A percentile compares a stretch with the other conserved stretches of the same genome.
Conservation (phyloP, 1,140 invertebrate genomes). For the Scaptomyza montana region DNA sequence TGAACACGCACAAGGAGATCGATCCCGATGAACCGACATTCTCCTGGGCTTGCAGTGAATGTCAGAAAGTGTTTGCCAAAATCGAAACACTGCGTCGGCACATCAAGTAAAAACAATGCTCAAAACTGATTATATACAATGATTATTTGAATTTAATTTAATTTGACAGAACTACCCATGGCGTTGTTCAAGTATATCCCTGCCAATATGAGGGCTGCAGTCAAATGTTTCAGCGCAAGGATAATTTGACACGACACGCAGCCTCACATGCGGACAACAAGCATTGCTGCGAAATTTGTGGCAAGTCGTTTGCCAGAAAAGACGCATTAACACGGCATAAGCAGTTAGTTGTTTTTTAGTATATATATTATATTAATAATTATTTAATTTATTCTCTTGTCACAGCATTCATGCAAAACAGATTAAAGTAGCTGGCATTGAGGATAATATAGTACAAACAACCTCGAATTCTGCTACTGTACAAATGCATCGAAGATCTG, state of each 20-base stretch:
- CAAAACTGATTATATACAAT: too few relatives aligned
- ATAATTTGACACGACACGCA: constrained; percentile 26
- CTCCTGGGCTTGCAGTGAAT: constrained; percentile 30
- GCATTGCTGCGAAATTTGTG: constrained; percentile 31
- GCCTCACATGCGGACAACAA: constrained; percentile 30
- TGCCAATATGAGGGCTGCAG: constrained; percentile 29
- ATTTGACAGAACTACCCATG: constrained; percentile 25
- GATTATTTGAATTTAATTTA: neutral
- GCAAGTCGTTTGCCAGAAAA: constrained; percentile 38
- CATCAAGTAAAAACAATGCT: constrained; percentile 6
- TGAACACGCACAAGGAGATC: constrained; percentile 15
- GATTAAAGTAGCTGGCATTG: neutral
- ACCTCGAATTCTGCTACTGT: neutral
- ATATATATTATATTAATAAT: neutral
- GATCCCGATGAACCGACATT: constrained; percentile 19
- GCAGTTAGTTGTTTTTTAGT: neutral
- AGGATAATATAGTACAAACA: neutral
- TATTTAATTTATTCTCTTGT: neutral
- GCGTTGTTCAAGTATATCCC: constrained; percentile 23
- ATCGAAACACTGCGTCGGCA: constrained; percentile 38
- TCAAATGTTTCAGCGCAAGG: constrained; percentile 46
- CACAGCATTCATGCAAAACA: constrained; percentile 2
- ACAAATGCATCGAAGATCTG: neutral
- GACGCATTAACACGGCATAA: constrained; percentile 35
- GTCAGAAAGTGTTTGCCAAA: constrained; percentile 22